These are phyloP conservation scores for Zoanthus sociatus DNA, from an alignment of 92 coral and sea anemone genomes.

Conservation along the genomic window DNA sequence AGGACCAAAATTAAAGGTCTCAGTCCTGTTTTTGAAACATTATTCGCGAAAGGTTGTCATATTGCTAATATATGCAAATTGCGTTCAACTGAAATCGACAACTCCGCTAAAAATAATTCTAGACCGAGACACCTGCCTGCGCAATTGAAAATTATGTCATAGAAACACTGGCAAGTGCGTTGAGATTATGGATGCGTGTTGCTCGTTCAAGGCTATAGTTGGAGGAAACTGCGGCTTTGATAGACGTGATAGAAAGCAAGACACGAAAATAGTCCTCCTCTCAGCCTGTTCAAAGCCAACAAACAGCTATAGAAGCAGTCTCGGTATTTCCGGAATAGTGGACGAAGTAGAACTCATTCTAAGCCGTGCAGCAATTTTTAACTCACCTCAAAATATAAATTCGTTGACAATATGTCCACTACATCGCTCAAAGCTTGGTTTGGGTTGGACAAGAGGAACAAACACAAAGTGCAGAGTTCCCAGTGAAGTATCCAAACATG, in stretches of 20 bases:
- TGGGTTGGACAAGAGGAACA: constrained; percentile 76
- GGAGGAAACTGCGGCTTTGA: constrained; percentile 73
- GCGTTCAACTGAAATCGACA: too few species aligned
- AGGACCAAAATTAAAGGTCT: too few species aligned
- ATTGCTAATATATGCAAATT: too few species aligned
- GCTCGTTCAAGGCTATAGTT: constrained; percentile 69
- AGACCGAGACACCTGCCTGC: too few species aligned
- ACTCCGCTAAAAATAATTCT: too few species aligned
- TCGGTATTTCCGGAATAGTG: constrained; percentile 61
- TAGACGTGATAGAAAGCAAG: constrained; percentile 63
- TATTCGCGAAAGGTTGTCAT: too few species aligned
- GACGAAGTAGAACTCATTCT: constrained; percentile 75
- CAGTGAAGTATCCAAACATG: constrained; percentile 58
- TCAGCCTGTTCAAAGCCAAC: constrained; percentile 65
- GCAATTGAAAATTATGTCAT: too few species aligned
- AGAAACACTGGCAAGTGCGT: background rate
- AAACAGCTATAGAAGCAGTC: constrained; percentile 45
- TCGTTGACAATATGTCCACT: constrained; percentile 75
- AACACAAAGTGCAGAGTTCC: constrained; percentile 76
- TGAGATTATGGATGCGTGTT: constrained; percentile 65
- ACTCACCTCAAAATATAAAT: constrained; percentile 27
- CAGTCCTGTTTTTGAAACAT: too few species aligned
- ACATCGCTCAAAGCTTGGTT: constrained; percentile 73
- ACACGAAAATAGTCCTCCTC: constrained; percentile 63
- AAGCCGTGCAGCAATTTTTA: constrained; percentile 68